Percentiles rank a stretch among this genome's conserved stretches.
phyloP scores from a whole-genome alignment of 2,113 vertebrate species.

The Dasyornis broadbenti region DNA sequence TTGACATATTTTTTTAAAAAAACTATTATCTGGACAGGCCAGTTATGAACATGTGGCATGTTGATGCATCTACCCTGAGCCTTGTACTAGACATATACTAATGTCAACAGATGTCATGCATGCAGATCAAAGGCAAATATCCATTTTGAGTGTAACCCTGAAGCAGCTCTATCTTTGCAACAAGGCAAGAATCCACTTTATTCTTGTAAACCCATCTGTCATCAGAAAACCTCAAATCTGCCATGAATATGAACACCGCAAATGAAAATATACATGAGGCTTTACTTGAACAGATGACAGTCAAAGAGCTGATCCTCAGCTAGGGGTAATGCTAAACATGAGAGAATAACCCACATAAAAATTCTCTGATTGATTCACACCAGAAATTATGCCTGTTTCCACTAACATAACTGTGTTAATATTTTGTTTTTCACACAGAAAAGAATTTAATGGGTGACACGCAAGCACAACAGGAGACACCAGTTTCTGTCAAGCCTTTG shows the following conservation, averaged over 20 bases:
- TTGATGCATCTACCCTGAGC: not conserved
- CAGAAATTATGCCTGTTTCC: not conserved
- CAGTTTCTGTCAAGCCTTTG: not conserved
- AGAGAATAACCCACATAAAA: not conserved
- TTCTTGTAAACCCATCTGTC: not conserved
- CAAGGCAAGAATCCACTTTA: not conserved
- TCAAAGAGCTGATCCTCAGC: not conserved
- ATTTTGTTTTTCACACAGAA: not conserved
- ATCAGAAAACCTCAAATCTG: not conserved
- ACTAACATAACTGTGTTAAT: accelerated
- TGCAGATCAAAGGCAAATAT: not conserved
- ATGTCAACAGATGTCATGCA: not conserved
- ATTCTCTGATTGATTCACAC: not conserved
- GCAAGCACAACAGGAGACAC: not conserved
- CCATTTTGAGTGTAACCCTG: not conserved
- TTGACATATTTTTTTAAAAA: not conserved
- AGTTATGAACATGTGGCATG: not conserved
- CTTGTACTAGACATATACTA: not conserved
- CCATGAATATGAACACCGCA: not conserved
- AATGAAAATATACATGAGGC: not conserved
- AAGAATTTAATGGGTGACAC: not conserved
- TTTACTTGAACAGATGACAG: not conserved
- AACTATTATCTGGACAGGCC: not conserved
- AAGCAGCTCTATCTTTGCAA: slow-evolving; percentile 13
- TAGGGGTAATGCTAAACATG: not conserved